Evolutionary conservation across 1,140 invertebrate species (phyloP), one percentile per base, ranked within the genome.

Genomic region (Neodiprion fabricii): DNA sequence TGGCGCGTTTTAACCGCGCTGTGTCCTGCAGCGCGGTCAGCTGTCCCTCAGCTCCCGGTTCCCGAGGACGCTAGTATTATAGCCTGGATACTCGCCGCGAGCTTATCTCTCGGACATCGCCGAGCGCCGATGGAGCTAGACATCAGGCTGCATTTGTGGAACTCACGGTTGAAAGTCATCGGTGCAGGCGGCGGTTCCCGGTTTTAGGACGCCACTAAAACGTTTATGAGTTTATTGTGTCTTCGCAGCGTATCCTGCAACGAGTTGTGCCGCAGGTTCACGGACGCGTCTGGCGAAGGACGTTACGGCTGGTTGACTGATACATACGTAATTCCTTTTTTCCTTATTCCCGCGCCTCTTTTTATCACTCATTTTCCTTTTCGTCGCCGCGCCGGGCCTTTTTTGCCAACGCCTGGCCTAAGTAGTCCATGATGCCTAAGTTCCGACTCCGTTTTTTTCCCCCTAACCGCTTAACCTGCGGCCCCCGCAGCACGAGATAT

Each of bases 401-500:
- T 14, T 65, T 21, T 65, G 12, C 12, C 61, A 14, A 14, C 12
- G 12, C 61, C 61, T 65, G 61, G 17, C 12, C 12, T 7, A 14
- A 65, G 61, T 21, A 65, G 61, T 1, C 61, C 17, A 65, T 7
- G 61, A 17, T 14, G 61, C 12, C 12, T 65, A 17, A 14, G 12
- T 65, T 65, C 17, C 7, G 61, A 65, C 61, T 14, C 7, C 17
- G 12, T 65, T 65, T 65, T 40, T 40, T 40, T 40, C 28, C 28
- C 28, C 28, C 28, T 40, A 17, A 14, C 12, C 12, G 61, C 61
- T 21, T 14, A 14, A 17, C 28, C 67, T 75, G 67, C 48, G 28
- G 72, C 69, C 75, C 66, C 69, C 72, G 69, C 61, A 73, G 74
- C 70, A 21, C 70, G 76, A 71, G 75, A 73, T 70, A 75, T 77